These are phyloP conservation scores for Phylloscopus collybita DNA, from an alignment of 2,797 vertebrate genomes.

Conservation along the genomic window DNA sequence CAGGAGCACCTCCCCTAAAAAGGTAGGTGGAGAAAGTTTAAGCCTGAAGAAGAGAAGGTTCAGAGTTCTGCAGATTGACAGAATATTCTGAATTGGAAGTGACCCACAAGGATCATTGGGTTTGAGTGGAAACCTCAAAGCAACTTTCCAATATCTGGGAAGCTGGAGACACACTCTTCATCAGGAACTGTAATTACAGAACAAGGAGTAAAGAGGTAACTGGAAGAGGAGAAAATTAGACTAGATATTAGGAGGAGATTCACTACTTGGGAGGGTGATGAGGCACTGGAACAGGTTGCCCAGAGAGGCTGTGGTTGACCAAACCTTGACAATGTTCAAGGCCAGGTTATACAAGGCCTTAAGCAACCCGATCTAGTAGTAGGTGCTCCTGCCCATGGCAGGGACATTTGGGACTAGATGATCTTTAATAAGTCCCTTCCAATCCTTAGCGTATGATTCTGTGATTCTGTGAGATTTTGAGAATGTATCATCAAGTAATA, in stretches of 20 bases:
- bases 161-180: background rate
- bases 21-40: background rate
- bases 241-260: background rate
- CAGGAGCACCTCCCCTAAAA: background rate
- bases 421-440: background rate
- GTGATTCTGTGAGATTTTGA: background rate
- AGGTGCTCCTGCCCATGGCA: background rate
- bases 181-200: background rate
- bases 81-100: background rate
- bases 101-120: background rate
- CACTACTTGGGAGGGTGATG: background rate
- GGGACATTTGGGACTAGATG: background rate
- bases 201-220: background rate
- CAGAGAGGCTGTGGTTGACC: background rate
- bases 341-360: background rate
- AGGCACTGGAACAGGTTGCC: background rate
- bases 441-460: background rate
- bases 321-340: background rate
- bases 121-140: background rate
- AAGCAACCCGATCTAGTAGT: background rate
- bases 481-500: background rate
- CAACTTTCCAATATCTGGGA: background rate
- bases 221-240: background rate
- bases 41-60: background rate
- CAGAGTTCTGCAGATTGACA: background rate